phyloP scores from a whole-genome alignment of 2,888 invertebrate species.

The Fragum whitleyi region DNA sequence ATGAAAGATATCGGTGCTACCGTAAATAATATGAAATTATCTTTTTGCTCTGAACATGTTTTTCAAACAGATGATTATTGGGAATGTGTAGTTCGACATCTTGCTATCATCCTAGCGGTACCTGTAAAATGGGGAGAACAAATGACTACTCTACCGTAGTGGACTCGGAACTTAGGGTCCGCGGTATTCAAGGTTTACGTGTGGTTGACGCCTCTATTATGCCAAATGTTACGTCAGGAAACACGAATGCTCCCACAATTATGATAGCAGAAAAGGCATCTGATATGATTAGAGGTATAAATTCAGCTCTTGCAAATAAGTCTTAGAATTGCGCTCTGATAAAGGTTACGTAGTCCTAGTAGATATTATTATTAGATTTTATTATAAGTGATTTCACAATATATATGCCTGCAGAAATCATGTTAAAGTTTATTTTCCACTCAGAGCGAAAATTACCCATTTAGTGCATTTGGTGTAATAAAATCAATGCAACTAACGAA shows the following conservation, averaged over 20 bases:
- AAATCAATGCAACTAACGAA: too few species aligned
- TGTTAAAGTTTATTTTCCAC: too few species aligned
- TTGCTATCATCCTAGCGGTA: conserved; percentile 89
- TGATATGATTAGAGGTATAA: conserved; percentile 40
- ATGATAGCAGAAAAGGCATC: conserved; percentile 49
- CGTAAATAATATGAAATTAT: conserved; percentile 35
- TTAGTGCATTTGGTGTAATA: too few species aligned
- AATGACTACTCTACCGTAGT: conserved; percentile 87
- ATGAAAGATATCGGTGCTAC: conserved; percentile 46
- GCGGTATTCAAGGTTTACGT: conserved; percentile 1
- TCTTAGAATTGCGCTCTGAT: too few species aligned
- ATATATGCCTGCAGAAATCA: too few species aligned
- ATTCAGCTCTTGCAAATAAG: not conserved
- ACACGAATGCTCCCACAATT: conserved; percentile 41
- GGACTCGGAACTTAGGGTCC: conserved; percentile 86
- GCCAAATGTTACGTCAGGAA: conserved; percentile 36
- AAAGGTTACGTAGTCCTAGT: too few species aligned
- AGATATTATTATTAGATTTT: too few species aligned
- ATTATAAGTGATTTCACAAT: too few species aligned
- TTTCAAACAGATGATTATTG: conserved; percentile 60
- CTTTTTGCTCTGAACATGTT: conserved; percentile 40
- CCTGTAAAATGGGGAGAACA: conserved; percentile 89
- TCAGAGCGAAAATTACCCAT: too few species aligned
- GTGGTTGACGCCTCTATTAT: conserved; percentile 39
- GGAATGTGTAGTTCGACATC: conserved; percentile 52